Evolutionary conservation across 2,797 vertebrate species (phyloP).

Genomic region (Diplodus sargus): DNA sequence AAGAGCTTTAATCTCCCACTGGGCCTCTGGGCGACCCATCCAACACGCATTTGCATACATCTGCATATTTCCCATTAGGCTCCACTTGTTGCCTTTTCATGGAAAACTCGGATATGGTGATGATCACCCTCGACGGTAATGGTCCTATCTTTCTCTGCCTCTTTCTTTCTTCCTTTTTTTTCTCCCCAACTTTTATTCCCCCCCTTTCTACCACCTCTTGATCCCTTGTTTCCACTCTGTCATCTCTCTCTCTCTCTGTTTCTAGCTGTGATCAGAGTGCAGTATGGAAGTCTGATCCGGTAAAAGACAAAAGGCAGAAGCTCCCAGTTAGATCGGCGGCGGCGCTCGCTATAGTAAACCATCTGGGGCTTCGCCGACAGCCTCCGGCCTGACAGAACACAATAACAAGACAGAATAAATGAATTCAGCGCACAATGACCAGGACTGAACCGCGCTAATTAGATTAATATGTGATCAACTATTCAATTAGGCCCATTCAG

Average conservation of each 20-base stretch:
- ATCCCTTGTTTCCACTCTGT: conserved; percentile 49
- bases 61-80: conserved; percentile 85
- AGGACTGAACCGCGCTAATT: conserved; percentile 74
- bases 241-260: conserved; percentile 12
- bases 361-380: conserved; percentile 69
- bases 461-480: conserved; percentile 81
- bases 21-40: conserved; percentile 78
- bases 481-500: conserved; percentile 78
- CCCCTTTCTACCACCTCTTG: conserved; percentile 17
- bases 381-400: conserved; percentile 68
- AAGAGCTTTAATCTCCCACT: conserved; percentile 81
- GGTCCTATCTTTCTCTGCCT: conserved; percentile 61
- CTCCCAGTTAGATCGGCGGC: conserved; percentile 60
- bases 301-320: conserved; percentile 69
- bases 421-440: conserved; percentile 76
- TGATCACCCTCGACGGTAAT: conserved; percentile 76
- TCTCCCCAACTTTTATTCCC: background rate
- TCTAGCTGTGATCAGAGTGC: conserved; percentile 60
- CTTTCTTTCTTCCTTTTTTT: conserved; percentile 36
- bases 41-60: conserved; percentile 83
- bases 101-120: conserved; percentile 74
- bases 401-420: conserved; percentile 72
- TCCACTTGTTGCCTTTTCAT: conserved; percentile 82
- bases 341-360: conserved; percentile 62
- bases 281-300: conserved; percentile 59